These are phyloP conservation scores for Ptiloglossa arizonensis DNA, from an alignment of 1,140 invertebrate genomes.

Conservation along the genomic window DNA sequence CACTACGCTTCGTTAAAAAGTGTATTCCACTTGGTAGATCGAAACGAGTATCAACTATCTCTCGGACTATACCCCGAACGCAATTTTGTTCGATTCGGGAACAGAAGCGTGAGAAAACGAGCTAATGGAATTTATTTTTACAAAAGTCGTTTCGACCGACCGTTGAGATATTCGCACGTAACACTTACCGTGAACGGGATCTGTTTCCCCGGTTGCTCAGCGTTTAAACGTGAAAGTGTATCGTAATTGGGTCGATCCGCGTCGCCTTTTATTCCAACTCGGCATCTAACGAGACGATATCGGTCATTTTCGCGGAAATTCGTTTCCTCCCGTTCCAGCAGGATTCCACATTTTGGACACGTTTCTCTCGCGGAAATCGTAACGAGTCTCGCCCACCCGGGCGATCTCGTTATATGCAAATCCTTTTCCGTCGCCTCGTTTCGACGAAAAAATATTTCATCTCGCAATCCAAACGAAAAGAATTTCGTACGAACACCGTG, in stretches of 20 bases:
- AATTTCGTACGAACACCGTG: no score
- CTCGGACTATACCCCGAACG: no score
- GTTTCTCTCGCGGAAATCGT: background rate
- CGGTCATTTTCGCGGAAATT: background rate
- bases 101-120: no score
- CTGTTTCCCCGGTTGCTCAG: background rate
- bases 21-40: no score
- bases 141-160: no score
- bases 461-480: no score
- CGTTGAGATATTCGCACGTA: no score
- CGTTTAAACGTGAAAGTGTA: background rate
- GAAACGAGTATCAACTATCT: no score
- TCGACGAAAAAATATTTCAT: background rate
- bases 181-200: background rate
- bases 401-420: constrained; percentile 6
- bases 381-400: background rate
- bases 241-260: constrained; percentile 4
- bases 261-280: background rate
- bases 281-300: constrained; percentile 8
- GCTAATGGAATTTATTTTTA: no score
- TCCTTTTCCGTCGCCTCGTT: background rate
- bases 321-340: background rate
- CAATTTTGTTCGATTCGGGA: no score
- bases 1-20: no score
- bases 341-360: constrained; percentile 11